Evolutionary conservation across 2,113 vertebrate species (phyloP).

Genomic region (Butorides virescens): DNA sequence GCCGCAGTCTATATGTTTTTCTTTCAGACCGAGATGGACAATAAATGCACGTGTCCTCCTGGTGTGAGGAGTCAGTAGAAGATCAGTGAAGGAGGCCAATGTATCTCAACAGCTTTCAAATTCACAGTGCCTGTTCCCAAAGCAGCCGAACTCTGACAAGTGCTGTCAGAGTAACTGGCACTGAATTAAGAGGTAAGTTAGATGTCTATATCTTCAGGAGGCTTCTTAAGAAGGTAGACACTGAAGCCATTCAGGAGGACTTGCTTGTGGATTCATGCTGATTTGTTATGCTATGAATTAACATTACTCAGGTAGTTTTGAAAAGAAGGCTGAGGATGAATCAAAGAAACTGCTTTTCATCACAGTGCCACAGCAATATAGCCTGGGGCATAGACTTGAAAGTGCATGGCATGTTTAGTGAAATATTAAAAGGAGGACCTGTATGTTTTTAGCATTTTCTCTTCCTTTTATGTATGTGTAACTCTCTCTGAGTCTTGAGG

Average conservation of each 20-base stretch:
- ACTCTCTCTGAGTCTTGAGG: neutral
- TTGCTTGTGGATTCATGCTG: neutral
- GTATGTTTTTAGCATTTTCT: neutral
- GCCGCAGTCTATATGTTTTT: neutral
- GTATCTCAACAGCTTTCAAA: neutral
- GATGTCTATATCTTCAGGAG: neutral
- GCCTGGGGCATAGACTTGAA: neutral
- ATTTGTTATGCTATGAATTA: neutral
- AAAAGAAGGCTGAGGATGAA: neutral
- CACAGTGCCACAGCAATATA: neutral
- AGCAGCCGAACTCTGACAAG: neutral
- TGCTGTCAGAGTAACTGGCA: neutral
- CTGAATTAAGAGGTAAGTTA: neutral
- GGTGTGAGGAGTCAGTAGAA: neutral
- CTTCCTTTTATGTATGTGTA: neutral
- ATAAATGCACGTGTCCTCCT: neutral
- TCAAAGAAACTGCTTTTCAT: conserved; percentile 24
- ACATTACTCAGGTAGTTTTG: neutral
- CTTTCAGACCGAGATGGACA: neutral
- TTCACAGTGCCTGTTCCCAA: neutral
- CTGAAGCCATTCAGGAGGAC: neutral
- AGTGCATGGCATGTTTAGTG: neutral
- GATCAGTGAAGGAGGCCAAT: neutral
- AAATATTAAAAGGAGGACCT: neutral
- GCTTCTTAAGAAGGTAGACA: neutral